Conservation (phyloP, 2,797 vertebrate genomes). For the Emys orbicularis region DNA sequence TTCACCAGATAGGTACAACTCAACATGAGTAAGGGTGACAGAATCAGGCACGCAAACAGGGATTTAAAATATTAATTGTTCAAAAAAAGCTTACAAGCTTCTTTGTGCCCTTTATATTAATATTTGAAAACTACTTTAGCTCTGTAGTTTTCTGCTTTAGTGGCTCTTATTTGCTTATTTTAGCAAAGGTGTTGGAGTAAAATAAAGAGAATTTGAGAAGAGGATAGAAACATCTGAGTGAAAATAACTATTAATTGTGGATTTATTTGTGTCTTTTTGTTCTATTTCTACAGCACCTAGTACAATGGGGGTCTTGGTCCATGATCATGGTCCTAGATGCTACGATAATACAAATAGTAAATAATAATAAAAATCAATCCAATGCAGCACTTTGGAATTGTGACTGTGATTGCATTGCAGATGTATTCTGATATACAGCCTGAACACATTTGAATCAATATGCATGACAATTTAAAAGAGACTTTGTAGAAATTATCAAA, state of each 20-base stretch:
- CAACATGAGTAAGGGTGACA: not conserved
- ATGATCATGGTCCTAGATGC: not conserved
- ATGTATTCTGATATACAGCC: conserved; percentile 17
- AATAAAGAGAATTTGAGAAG: not conserved
- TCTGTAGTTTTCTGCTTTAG: conserved; percentile 14
- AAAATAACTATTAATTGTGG: not conserved
- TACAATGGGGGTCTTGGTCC: not conserved
- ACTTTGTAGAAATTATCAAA: conserved; percentile 61
- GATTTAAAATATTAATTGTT: not conserved
- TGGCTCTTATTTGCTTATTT: not conserved
- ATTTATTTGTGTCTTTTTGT: not conserved
- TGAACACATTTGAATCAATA: conserved; percentile 31
- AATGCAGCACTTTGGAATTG: not conserved
- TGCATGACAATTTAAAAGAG: conserved; percentile 51
- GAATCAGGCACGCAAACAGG: not conserved
- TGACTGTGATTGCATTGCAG: conserved; percentile 12
- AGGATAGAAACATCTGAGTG: not conserved
- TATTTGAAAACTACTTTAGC: not conserved
- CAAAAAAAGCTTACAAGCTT: not conserved
- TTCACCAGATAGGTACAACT: not conserved
- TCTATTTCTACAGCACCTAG: not conserved
- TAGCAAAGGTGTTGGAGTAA: not conserved
- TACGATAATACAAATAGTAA: not conserved
- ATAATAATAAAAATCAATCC: not conserved
- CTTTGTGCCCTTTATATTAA: not conserved